phyloP scores from a whole-genome alignment of 2,888 invertebrate species.

The Deroplatys truncata region DNA sequence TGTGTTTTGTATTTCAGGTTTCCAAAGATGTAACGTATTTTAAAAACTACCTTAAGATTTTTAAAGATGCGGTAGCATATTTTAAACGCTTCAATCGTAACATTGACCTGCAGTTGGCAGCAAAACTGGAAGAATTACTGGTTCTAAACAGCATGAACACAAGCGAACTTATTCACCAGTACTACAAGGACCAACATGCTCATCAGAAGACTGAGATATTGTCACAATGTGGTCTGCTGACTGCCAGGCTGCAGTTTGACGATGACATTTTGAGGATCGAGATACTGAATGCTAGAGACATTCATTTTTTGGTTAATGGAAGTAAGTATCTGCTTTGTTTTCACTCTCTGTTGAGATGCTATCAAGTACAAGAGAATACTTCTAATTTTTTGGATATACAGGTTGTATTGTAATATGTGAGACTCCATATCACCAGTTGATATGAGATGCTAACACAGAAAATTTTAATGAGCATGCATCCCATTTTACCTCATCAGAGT shows the following conservation, averaged over 20 bases:
- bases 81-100: constrained; percentile 63
- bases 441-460: too few species aligned
- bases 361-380: too few species aligned
- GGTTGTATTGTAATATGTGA: too few species aligned
- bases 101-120: constrained; percentile 37
- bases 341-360: neutral
- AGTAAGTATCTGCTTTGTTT: constrained; percentile 50
- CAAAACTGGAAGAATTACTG: constrained; percentile 60
- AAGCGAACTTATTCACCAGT: constrained; percentile 80
- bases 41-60: constrained; percentile 79
- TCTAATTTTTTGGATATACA: too few species aligned
- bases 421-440: too few species aligned
- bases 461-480: too few species aligned
- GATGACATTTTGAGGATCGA: constrained; percentile 72
- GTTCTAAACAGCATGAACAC: constrained; percentile 84
- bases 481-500: too few species aligned
- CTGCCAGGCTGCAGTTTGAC: constrained; percentile 69
- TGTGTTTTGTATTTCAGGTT: constrained; percentile 54
- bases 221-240: constrained; percentile 69
- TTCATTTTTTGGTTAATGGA: constrained; percentile 82
- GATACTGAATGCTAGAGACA: constrained; percentile 83
- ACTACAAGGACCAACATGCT: constrained; percentile 57
- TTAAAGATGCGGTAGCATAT: constrained; percentile 79
- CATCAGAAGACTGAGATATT: constrained; percentile 62
- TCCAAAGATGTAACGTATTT: constrained; percentile 89